Base-by-base conservation (phyloP, 2,888 invertebrate species). In the Xylota segnis region DNA sequence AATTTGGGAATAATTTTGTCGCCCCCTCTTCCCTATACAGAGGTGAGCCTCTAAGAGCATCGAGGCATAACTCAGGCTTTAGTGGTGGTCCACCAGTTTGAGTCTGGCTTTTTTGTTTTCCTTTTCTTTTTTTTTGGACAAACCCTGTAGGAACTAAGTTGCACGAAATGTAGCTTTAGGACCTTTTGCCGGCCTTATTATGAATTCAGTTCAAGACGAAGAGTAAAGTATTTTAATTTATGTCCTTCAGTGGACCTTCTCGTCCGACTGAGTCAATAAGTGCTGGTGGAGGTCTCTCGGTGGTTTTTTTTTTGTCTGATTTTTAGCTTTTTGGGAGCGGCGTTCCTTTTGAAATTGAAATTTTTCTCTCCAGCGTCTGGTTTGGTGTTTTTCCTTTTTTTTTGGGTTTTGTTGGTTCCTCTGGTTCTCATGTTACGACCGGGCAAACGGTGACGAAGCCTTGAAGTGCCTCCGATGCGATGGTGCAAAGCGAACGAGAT, bases 171-270 rank as follows among this genome's bases (percentile, higher is more conserved):
- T 23, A 72, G 72, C 83, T 83, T 83, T 40, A 82, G 86, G 86
- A 82, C 66, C 72, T 82, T 50, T 45, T 32, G 40, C 56, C 34
- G 76, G 72, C 72, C 72, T 86, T 56, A 81, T 86, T 86, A 84
- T 50, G 76, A 23, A 82, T 86, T 86, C 86, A 82, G 61, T 68
- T 63, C 23, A 56, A 61, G 61, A 32, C 50, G 6, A 4, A 63
- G 54, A 43, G 47, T 58, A 50, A 74, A 66, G 71, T 76, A 86
- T 86, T 86, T 86, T 86, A 86, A 86, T 86, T 86, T 86, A 86
- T 86, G 86, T 86, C 86, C 86, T 86, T 82, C 54, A 77, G 12
- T 65, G 82, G 82, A 77, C 76, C 77, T 72, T 82, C 16, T 32
- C 29, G n/a, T 43, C 32, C n/a, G 23, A 43, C 43, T 68, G 43